Conservation (phyloP, 1,140 invertebrate genomes). For the Cherax destructor region DNA sequence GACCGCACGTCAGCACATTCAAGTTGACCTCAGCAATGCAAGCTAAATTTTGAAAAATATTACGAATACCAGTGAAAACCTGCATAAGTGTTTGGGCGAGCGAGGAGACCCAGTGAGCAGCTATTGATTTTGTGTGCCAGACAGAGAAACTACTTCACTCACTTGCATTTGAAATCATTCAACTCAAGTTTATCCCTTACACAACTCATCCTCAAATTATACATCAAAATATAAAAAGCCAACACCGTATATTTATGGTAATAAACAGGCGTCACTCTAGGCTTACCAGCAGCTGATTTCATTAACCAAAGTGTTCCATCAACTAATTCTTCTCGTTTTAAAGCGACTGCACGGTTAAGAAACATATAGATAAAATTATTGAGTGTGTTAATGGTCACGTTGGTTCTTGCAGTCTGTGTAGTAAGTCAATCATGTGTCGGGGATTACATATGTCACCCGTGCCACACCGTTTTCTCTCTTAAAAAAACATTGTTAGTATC, state of each 20-base stretch:
- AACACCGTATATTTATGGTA: neutral
- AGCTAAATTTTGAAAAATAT: constrained; percentile 18
- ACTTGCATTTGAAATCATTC: constrained; percentile 63
- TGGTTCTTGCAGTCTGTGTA: neutral
- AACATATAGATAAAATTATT: neutral
- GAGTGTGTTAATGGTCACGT: neutral
- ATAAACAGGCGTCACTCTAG: too few relatives aligned
- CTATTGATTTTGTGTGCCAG: constrained; percentile 69
- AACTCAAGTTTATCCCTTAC: constrained; percentile 41
- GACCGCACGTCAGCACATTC: neutral
- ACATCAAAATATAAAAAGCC: neutral
- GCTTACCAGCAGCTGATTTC: neutral
- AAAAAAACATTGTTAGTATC: neutral
- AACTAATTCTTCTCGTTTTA: neutral
- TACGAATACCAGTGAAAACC: constrained; percentile 24
- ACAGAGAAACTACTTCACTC: constrained; percentile 60
- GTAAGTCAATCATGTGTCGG: neutral
- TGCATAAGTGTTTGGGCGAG: constrained; percentile 25
- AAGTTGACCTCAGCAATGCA: neutral
- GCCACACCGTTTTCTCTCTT: neutral
- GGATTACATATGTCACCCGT: neutral
- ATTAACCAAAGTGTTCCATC: neutral
- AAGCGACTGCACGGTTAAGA: neutral
- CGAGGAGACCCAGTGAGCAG: constrained; percentile 61
- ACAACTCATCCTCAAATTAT: neutral